These are phyloP conservation scores for Triops longicaudatus DNA, from an alignment of 1,140 invertebrate species.

Conservation along the genomic window DNA sequence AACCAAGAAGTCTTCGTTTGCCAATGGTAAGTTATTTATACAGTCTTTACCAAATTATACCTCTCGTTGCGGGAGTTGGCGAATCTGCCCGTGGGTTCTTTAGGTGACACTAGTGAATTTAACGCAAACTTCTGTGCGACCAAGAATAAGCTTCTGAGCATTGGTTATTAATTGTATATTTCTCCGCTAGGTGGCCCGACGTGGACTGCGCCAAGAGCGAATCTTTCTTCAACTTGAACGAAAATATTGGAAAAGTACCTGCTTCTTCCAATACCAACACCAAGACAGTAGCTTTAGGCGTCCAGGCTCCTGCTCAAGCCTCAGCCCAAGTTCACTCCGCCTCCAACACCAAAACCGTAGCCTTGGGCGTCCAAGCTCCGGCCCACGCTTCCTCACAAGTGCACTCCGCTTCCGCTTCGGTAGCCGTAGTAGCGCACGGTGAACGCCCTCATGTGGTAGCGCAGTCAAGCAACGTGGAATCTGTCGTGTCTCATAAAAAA, in stretches of 20 bases:
- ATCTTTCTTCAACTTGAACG: conserved; percentile 22
- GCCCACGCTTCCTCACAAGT: neutral
- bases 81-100: too few relatives aligned
- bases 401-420: neutral
- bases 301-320: neutral
- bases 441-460: neutral
- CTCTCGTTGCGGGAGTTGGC: too few relatives aligned
- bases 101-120: too few relatives aligned
- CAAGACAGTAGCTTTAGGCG: neutral
- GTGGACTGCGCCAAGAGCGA: conserved; percentile 23
- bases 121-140: too few relatives aligned
- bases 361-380: neutral
- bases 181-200: conserved; percentile 18
- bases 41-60: too few relatives aligned
- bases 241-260: conserved; percentile 24
- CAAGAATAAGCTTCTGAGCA: too few relatives aligned
- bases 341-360: neutral
- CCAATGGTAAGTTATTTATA: conserved; percentile 44
- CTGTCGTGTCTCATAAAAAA: neutral
- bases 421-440: neutral
- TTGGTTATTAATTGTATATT: neutral
- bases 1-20: conserved; percentile 43
- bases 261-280: neutral
- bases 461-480: neutral
- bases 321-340: neutral